A percentile compares a stretch with the other conserved stretches of the same genome.
Conservation (phyloP, 2,888 invertebrate species). For the Linnaemya vulpina region DNA sequence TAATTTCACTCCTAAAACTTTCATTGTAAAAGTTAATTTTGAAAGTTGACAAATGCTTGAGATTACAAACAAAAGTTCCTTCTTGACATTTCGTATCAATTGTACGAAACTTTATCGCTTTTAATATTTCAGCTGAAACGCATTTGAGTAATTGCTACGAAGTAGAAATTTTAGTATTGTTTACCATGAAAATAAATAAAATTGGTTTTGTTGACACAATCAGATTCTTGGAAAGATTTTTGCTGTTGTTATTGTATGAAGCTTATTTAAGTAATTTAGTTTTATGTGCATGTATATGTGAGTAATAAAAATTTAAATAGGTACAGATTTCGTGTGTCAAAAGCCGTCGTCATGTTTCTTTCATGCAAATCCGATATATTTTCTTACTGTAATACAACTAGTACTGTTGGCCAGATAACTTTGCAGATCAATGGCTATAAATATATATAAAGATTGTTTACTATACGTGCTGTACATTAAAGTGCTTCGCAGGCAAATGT, state of each 20-base stretch:
- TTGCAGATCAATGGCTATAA: too few species aligned
- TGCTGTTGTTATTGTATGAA: not conserved
- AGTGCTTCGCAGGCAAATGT: too few species aligned
- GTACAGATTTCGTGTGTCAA: too few species aligned
- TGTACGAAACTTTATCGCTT: conserved; percentile 23
- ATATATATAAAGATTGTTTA: too few species aligned
- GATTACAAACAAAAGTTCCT: not conserved
- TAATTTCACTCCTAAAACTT: conserved; percentile 27
- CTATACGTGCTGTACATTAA: too few species aligned
- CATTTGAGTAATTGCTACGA: conserved; percentile 10
- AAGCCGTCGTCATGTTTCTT: too few species aligned
- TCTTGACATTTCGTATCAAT: not conserved
- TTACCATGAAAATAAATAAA: conserved; percentile 4
- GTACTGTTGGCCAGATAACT: too few species aligned
- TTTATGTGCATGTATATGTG: too few species aligned
- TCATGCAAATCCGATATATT: too few species aligned
- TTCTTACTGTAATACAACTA: too few species aligned
- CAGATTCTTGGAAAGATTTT: conserved; percentile 7
- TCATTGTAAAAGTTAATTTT: conserved; percentile 25
- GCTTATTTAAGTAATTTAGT: too few species aligned
- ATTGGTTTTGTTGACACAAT: not conserved
- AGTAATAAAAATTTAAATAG: too few species aligned
- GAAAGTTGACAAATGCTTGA: conserved; percentile 34
- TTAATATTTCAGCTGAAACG: not conserved
- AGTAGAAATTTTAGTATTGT: not conserved